These are phyloP conservation scores for Pomacea maculata DNA, from an alignment of 1,140 invertebrate species.

Conservation along the genomic window DNA sequence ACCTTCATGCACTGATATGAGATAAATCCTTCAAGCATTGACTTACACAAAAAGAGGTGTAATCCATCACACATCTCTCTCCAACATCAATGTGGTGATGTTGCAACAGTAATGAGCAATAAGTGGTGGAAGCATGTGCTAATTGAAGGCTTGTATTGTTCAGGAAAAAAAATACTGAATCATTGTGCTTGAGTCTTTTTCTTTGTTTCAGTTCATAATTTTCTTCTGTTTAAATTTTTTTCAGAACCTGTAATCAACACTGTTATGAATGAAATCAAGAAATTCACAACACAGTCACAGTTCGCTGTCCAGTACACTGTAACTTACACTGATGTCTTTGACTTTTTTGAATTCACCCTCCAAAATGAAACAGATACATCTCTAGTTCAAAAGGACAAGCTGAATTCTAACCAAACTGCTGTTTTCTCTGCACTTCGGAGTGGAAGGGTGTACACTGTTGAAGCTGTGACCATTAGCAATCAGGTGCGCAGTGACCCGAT, in stretches of 20 bases:
- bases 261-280: slow-evolving; percentile 16
- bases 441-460: slow-evolving; percentile 45
- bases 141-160: no score
- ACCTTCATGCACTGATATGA: no score
- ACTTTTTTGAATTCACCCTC: slow-evolving; percentile 44
- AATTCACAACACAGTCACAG: slow-evolving; percentile 30
- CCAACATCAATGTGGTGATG: no score
- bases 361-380: background rate
- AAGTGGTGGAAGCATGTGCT: no score
- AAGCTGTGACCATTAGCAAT: slow-evolving; percentile 42
- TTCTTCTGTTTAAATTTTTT: background rate
- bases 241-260: slow-evolving; percentile 47
- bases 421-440: slow-evolving; percentile 39
- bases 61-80: no score
- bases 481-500: slow-evolving; percentile 39
- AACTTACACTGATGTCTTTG: slow-evolving; percentile 37
- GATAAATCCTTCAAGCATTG: no score
- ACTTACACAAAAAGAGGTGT: no score
- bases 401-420: slow-evolving; percentile 29
- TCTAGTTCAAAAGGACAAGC: slow-evolving; percentile 34
- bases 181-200: no score
- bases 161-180: no score
- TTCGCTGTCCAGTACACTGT: slow-evolving; percentile 41
- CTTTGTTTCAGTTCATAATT: slow-evolving; percentile 31
- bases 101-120: no score